phyloP scores from a whole-genome alignment of 2,888 invertebrate genomes.

The Didymodactylos carnosus region DNA sequence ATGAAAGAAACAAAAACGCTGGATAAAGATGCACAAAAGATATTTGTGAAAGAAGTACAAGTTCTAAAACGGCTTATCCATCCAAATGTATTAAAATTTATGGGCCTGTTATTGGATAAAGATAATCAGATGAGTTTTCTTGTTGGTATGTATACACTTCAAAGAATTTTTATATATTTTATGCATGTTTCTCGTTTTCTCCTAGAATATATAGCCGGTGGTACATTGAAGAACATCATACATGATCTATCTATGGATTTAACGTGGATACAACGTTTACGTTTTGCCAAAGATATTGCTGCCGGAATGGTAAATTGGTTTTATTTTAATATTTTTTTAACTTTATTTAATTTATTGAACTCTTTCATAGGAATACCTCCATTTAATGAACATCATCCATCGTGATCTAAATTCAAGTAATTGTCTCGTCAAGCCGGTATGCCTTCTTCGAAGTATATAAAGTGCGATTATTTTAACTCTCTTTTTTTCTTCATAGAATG shows the following conservation, averaged over 20 bases:
- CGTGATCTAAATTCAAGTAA: constrained; percentile 83
- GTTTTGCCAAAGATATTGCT: constrained; percentile 72
- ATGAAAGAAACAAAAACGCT: neutral
- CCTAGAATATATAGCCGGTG: constrained; percentile 55
- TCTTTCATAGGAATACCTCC: constrained; percentile 45
- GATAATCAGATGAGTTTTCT: constrained; percentile 67
- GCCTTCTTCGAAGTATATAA: no score
- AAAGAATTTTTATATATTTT: no score
- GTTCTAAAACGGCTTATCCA: constrained; percentile 69
- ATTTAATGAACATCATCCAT: constrained; percentile 81
- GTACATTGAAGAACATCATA: constrained; percentile 62
- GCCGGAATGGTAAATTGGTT: constrained; percentile 48
- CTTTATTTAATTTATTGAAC: no score
- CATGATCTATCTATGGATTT: constrained; percentile 51
- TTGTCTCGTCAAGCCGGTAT: constrained; percentile 50
- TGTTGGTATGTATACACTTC: constrained; percentile 3
- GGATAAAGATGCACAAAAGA: neutral
- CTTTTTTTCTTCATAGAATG: no score
- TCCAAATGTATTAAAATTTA: constrained; percentile 68
- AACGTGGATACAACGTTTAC: constrained; percentile 58
- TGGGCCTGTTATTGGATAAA: constrained; percentile 66
- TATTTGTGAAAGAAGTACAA: constrained; percentile 36
- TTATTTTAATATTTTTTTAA: no score
- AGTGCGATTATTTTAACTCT: no score
- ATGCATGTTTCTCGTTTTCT: neutral